phyloP scores from a whole-genome alignment of 2,888 invertebrate genomes.

The Tenthredo distinguenda region DNA sequence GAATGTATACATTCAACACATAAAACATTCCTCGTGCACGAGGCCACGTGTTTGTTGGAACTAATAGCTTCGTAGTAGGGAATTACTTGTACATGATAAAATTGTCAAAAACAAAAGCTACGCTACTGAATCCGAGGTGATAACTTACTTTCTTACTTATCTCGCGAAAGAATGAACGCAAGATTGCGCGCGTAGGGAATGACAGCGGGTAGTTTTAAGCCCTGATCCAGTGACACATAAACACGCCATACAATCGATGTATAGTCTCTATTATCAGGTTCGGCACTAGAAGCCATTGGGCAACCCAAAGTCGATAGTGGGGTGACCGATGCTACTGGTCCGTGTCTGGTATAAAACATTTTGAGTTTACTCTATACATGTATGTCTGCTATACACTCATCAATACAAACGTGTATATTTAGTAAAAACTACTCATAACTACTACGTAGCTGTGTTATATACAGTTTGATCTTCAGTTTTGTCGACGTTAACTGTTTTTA shows the following conservation, averaged over 20 bases:
- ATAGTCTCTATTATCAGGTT: neutral
- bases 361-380: neutral
- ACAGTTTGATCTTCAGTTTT: neutral
- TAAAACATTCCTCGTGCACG: neutral
- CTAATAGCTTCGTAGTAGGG: neutral
- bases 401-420: neutral
- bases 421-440: neutral
- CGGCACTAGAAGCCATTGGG: neutral
- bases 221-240: neutral
- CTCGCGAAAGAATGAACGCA: neutral
- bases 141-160: neutral
- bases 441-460: neutral
- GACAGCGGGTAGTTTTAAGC: neutral
- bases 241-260: neutral
- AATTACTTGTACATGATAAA: neutral
- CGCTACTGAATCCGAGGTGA: neutral
- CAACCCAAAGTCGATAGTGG: neutral
- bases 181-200: neutral
- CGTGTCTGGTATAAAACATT: neutral
- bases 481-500: conserved; percentile 1
- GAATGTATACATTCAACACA: neutral
- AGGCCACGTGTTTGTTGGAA: conserved; percentile 13
- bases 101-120: neutral
- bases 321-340: conserved; percentile 18
- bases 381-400: neutral